Percentiles rank a stretch among this genome's conserved stretches.
Conservation (phyloP, 2,797 vertebrate genomes). For the Myotis vivesi region DNA sequence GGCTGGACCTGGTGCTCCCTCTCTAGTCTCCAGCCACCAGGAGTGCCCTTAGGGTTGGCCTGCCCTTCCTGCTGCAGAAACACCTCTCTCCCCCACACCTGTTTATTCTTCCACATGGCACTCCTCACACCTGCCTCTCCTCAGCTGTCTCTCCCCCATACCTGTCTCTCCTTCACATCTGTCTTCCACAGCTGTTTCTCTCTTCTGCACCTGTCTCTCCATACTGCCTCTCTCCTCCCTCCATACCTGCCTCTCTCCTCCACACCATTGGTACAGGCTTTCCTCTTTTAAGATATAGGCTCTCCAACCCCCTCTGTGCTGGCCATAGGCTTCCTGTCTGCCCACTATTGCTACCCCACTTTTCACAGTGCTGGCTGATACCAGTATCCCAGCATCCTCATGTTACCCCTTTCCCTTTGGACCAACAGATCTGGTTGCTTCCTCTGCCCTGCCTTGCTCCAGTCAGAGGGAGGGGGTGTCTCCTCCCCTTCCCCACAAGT, state of each 20-base stretch:
- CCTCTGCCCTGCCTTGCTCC: not conserved
- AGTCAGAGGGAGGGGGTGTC: too few species aligned
- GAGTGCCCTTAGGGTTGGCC: not conserved
- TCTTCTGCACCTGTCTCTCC: not conserved
- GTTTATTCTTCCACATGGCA: not conserved
- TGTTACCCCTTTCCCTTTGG: not conserved
- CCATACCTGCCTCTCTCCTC: too few species aligned
- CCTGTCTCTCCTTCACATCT: not conserved
- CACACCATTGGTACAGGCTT: not conserved
- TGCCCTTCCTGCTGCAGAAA: not conserved
- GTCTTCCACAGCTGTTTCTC: not conserved
- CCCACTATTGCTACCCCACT: not conserved
- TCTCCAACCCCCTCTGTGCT: not conserved
- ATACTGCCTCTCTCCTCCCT: not conserved
- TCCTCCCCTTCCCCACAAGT: too few species aligned
- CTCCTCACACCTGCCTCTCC: not conserved
- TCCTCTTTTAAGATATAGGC: not conserved
- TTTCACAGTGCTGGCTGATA: not conserved
- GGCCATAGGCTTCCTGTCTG: not conserved
- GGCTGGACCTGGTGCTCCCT: not conserved
- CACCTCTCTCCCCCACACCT: not conserved
- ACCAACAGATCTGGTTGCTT: not conserved
- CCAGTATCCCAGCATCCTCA: rapidly evolving
- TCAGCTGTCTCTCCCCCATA: not conserved
- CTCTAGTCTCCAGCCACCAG: not conserved